Evolutionary conservation across 2,888 invertebrate species (phyloP).

Genomic region (Drosophila gaucha): DNA sequence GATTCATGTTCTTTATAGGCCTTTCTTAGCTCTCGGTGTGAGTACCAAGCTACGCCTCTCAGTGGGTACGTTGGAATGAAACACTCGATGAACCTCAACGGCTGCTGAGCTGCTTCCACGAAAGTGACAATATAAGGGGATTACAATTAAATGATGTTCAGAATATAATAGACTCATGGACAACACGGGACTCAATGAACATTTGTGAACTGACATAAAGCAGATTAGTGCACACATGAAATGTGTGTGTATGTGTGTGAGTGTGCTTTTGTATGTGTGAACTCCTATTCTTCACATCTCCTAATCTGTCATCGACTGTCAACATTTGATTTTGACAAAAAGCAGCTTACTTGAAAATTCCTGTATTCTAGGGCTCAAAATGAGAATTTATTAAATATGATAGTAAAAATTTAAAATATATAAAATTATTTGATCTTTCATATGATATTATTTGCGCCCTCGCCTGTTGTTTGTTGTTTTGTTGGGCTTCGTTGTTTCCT

Average conservation of each 20-base stretch:
- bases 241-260: background rate
- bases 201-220: conserved; percentile 41
- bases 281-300: background rate
- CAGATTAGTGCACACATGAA: conserved; percentile 27
- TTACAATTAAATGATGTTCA: conserved; percentile 49
- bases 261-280: background rate
- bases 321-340: background rate
- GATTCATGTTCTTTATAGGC: no score
- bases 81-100: background rate
- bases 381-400: background rate
- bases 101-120: conserved; percentile 47
- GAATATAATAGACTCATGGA: conserved; percentile 23
- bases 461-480: conserved; percentile 16
- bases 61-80: conserved; percentile 1
- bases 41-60: conserved; percentile 16
- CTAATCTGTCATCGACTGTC: conserved; percentile 21
- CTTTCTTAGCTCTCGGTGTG: no score
- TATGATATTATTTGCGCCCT: conserved; percentile 39
- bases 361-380: background rate
- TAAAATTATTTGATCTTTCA: no score
- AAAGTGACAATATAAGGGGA: conserved; percentile 55
- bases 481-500: conserved; percentile 6
- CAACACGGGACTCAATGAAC: conserved; percentile 24
- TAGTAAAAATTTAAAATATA: conserved; percentile 3
- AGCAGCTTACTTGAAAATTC: background rate